Conservation (phyloP, 2,888 invertebrate genomes). For the Smittia sp. region DNA sequence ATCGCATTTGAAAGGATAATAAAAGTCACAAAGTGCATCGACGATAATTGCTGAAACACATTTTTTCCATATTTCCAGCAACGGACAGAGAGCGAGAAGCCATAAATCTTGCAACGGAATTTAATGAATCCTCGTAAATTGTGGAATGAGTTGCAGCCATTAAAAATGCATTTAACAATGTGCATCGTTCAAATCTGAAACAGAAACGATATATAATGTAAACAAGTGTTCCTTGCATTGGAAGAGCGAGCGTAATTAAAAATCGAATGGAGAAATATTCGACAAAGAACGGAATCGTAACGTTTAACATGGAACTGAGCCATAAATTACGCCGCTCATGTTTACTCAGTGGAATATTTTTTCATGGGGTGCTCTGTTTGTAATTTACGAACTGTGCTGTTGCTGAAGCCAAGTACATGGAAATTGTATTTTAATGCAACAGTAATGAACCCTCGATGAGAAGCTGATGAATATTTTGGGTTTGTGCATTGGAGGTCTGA, state of each 20-base stretch:
- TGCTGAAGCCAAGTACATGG: slow-evolving; percentile 3
- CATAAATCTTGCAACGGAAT: neutral
- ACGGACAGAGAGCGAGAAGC: neutral
- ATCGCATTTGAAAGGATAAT: neutral
- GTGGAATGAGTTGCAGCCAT: neutral
- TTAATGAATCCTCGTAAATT: slow-evolving; percentile 5
- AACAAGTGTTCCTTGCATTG: neutral
- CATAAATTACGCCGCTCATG: slow-evolving; percentile 30
- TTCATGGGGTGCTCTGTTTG: slow-evolving; percentile 23
- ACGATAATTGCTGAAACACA: neutral
- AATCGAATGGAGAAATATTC: slow-evolving; percentile 18
- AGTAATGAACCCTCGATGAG: slow-evolving; percentile 28
- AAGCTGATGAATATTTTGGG: neutral
- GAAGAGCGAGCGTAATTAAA: slow-evolving; percentile 26
- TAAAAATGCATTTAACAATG: neutral
- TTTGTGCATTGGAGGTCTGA: neutral
- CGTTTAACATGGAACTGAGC: slow-evolving; percentile 14
- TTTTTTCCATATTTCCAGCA: neutral
- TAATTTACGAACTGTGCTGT: slow-evolving; percentile 17
- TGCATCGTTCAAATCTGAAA: neutral
- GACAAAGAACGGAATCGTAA: neutral
- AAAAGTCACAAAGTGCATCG: slow-evolving; percentile 12
- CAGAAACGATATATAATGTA: neutral
- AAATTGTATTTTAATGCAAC: slow-evolving; percentile 17
- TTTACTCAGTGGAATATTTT: slow-evolving; percentile 13